phyloP scores from a whole-genome alignment of 2,888 invertebrate genomes.

The Augochlorella aurata region DNA sequence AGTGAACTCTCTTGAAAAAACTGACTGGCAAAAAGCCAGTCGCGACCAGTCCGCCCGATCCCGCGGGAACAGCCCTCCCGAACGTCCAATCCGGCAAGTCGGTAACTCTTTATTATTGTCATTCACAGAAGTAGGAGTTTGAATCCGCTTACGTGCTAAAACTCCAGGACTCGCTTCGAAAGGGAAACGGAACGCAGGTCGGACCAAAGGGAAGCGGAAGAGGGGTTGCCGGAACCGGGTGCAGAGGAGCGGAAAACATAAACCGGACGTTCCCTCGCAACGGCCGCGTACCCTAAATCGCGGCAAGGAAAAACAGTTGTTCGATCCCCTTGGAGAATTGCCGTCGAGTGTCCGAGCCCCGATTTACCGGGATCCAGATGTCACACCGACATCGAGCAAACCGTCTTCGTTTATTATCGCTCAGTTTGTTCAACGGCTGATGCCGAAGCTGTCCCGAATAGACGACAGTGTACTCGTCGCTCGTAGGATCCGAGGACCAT shows the following conservation, averaged over 20 bases:
- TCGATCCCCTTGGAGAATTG: conserved; percentile 47
- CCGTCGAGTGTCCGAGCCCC: conserved; percentile 21
- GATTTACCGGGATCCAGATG: conserved; percentile 27
- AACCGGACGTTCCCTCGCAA: background rate
- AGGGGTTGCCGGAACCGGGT: background rate
- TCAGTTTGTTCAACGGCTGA: conserved; percentile 44
- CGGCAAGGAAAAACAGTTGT: conserved; percentile 14
- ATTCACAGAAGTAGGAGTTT: conserved; percentile 77
- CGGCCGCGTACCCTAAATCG: background rate
- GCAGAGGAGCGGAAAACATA: background rate
- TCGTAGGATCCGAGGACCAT: background rate
- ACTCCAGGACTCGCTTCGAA: conserved; percentile 50
- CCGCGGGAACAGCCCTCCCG: conserved; percentile 63
- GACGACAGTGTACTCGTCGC: conserved; percentile 27
- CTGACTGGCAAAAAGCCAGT: background rate
- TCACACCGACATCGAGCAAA: conserved; percentile 45
- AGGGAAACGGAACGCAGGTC: conserved; percentile 25
- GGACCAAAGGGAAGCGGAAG: background rate
- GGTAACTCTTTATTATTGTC: conserved; percentile 74
- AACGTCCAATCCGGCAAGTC: conserved; percentile 54
- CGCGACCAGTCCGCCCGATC: conserved; percentile 13
- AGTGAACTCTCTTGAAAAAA: background rate
- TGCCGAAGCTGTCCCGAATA: conserved; percentile 24
- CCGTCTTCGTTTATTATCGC: conserved; percentile 54
- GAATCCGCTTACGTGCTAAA: conserved; percentile 70